phyloP scores from a whole-genome alignment of 2,113 vertebrate genomes.

The Cygnus buccinator region DNA sequence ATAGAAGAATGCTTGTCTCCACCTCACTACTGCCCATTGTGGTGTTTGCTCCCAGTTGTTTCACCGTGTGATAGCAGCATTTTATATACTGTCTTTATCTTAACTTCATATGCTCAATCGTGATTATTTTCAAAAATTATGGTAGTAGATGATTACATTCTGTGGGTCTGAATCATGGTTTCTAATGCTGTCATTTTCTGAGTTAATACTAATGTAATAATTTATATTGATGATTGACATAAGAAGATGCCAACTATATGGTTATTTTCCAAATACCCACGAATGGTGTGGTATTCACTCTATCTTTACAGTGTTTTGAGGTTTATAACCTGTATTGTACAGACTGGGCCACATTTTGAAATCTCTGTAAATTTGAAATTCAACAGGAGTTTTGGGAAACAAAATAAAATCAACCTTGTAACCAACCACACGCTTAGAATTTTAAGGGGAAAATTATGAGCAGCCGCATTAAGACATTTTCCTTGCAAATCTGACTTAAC shows the following conservation, averaged over 20 bases:
- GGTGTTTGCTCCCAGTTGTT: not conserved
- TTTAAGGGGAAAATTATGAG: not conserved
- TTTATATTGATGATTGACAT: not conserved
- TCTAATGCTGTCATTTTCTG: not conserved
- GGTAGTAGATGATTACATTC: not conserved
- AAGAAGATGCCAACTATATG: accelerated
- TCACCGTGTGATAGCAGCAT: not conserved
- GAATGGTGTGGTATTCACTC: not conserved
- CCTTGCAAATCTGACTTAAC: not conserved
- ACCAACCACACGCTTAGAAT: not conserved
- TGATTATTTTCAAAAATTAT: not conserved
- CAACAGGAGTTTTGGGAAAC: not conserved
- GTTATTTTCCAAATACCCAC: not conserved
- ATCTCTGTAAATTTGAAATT: not conserved
- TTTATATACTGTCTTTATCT: not conserved
- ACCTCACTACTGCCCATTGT: accelerated
- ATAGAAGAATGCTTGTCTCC: not conserved
- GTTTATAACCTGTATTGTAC: not conserved
- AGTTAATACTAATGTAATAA: not conserved
- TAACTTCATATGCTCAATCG: not conserved
- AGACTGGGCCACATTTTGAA: not conserved
- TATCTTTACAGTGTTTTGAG: not conserved
- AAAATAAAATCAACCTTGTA: not conserved
- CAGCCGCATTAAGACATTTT: not conserved
- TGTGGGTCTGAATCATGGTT: not conserved